These are phyloP conservation scores for Asarcornis scutulata DNA, from an alignment of 2,113 vertebrate species.

Conservation along the genomic window DNA sequence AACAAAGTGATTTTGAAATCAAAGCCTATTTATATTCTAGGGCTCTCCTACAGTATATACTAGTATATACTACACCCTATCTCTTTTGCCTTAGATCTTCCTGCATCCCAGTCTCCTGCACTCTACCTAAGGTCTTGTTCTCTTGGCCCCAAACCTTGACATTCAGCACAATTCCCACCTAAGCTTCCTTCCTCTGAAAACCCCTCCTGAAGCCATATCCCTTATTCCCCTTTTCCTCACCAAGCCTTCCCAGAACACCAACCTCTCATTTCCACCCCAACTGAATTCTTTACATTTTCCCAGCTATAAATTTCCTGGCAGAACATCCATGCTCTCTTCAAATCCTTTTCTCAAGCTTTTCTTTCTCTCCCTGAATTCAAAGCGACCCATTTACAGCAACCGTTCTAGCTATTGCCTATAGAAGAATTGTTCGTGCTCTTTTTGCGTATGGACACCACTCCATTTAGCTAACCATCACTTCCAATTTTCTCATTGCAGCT, in stretches of 20 bases:
- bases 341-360: neutral
- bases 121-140: neutral
- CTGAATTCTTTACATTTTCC: neutral
- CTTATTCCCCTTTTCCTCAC: neutral
- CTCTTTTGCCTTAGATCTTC: neutral
- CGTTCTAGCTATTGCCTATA: neutral
- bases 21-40: neutral
- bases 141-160: neutral
- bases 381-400: neutral
- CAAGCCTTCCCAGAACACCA: neutral
- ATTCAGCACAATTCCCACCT: neutral
- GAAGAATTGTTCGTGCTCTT: neutral
- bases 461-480: neutral
- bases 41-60: no score
- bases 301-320: neutral
- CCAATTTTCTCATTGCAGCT: neutral
- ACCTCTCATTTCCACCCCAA: neutral
- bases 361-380: neutral
- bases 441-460: neutral
- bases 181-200: neutral
- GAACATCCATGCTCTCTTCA: neutral
- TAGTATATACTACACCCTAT: neutral
- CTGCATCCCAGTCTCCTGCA: neutral
- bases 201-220: neutral
- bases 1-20: neutral